Evolutionary conservation across 2,888 invertebrate genomes (phyloP).

Genomic region (Zaprionus lineosus): DNA sequence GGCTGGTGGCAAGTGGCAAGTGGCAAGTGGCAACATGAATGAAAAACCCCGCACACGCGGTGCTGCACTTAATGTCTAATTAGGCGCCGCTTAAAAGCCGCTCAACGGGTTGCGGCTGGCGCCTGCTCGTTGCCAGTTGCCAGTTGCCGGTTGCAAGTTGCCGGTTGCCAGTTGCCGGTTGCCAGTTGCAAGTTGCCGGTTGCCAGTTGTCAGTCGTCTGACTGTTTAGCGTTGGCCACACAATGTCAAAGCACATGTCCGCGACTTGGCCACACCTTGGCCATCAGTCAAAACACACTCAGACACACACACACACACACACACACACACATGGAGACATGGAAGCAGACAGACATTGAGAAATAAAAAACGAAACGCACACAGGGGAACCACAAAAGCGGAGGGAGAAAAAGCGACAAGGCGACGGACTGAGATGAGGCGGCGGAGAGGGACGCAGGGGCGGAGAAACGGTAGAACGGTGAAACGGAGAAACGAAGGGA

Average conservation of each 20-base stretch:
- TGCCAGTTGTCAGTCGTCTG: constrained; percentile 1
- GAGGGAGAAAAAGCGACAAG: background rate
- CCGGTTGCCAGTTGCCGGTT: background rate
- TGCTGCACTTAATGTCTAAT: constrained; percentile 68
- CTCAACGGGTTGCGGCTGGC: constrained; percentile 55
- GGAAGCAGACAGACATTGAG: constrained; percentile 1
- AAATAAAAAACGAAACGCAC: background rate
- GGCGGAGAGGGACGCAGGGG: too few relatives aligned
- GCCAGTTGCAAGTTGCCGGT: background rate
- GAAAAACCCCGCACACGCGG: constrained; percentile 36
- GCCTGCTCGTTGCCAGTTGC: background rate
- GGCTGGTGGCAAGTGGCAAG: background rate
- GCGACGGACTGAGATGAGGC: too few relatives aligned
- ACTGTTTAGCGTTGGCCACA: constrained; percentile 23
- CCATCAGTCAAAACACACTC: constrained; percentile 63
- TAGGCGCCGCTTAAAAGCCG: constrained; percentile 70
- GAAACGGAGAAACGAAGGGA: constrained; percentile 28
- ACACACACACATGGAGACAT: constrained; percentile 9
- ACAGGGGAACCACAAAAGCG: constrained; percentile 2
- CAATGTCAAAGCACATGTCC: constrained; percentile 66
- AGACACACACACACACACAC: constrained; percentile 9
- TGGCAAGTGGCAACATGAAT: constrained; percentile 34
- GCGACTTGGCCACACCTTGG: constrained; percentile 67
- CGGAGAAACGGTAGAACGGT: too few relatives aligned
- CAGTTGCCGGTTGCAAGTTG: background rate